Evolutionary conservation across 2,113 vertebrate species (phyloP), one percentile per base, ranked within the genome.

Genomic region (Pollimyrus isidori): DNA sequence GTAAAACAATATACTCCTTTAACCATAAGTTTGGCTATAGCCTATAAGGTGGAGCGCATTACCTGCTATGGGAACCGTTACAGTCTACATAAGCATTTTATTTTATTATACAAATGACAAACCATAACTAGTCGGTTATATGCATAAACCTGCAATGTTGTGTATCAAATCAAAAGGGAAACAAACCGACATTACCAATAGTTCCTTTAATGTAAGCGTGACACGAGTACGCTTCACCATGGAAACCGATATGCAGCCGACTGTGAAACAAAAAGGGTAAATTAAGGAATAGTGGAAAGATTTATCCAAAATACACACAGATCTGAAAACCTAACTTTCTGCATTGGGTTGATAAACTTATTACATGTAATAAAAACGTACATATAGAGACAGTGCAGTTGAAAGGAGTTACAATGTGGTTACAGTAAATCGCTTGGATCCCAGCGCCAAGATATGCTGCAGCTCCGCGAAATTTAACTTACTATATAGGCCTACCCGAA

Each of bases 141-240:
- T 26, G n/a, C n/a, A 30, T 19, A 80, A n/a, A 80, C 15, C 35
- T 19, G 15, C 73, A 15, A 39, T 17, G 17, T 0, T 17, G 35
- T 53, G 35, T 84, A 50, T 11, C 76, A 56, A 50, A 42, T 83
- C 13, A 48, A 89, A 23, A 46, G 10, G 76, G 39, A 84, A 84
- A 83, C 49, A 11, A 30, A 21, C 53, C 9, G 53, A 13, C 87
- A 4, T 65, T 58, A 58, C 84, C 80, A 23, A 17, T 26, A 53
- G 26, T 86, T 39, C 82, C 45, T 46, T 48, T 82, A 17, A 65
- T 48, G 82, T 30, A 76, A 19, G 62, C 49, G 85, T 69, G 46
- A 42, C 50, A 73, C 39, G 56, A 53, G 65, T 80, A 87, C 73
- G 93, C 94, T 94, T 96, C 95, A 95, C 95, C 95, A 96, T 96